Base-by-base conservation (phyloP, 2,113 vertebrate species). In the Grammomys dolichurus region DNA sequence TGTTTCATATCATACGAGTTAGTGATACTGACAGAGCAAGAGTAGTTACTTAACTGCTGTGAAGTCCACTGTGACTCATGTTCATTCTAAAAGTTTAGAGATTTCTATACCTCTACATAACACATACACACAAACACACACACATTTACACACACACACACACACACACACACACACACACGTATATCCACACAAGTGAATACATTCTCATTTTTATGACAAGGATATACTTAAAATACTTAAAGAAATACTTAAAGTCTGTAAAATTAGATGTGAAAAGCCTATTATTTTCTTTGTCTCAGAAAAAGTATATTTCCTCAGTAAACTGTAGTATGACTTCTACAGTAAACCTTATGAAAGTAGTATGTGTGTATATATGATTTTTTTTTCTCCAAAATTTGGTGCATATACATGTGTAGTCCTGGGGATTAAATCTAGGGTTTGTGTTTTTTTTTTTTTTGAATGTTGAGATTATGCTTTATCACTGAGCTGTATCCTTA, bases 1-100 rank as follows among this genome's bases (percentile, higher is more conserved):
- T 96, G n/a, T 81, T 22, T 93, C 24, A 40, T 93, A 40, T 95
- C 31, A 46, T 46, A 13, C 87, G 16, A 0, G 0, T 73, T 48
- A 96, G 76, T 89, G 92, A 69, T 91, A 12, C 43, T 91, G 28
- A 90, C 60, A 93, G 76, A 94, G 51, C 11, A 51, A 51, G 51
- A 51, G 1, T 91, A 95, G 28, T 93, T 90, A 75, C 94, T 95
- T 87, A 91, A 33, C 28, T 92, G 8, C 28, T 10, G 78, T 88
- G 82, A 93, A 63, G 91, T 91, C 85, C n/a, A 77, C 40, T 87
- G 60, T 54, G 33, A 22, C 78, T 17, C 36, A 70, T 48, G 88
- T 86, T 93, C 46, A 56, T 91, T 95, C 2, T 81, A 69, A 70
- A 48, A 90, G 7, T 76, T 69, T 69, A 70, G 91, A 85, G 43